Base-by-base conservation (phyloP, 2,113 vertebrate species). In the Triplophysa tibetana region DNA sequence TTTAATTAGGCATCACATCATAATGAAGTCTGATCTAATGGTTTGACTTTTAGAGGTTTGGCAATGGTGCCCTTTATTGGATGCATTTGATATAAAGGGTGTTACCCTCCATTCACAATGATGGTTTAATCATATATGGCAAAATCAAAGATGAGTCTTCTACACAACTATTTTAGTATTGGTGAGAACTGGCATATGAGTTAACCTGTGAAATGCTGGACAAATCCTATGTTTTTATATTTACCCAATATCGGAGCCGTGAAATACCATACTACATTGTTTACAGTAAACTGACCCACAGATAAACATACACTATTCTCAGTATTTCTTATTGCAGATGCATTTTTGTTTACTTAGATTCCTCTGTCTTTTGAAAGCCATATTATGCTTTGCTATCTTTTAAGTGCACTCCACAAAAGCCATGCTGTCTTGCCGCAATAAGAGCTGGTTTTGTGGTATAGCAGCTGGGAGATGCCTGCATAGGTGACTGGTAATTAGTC, bases 401-500 rank as follows among this genome's bases (percentile, higher is more conserved):
- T 61, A 9, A 5, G 14, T 62, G 21, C 43, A 41, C 17, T 75
- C 26, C 72, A 62, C 58, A 62, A 45, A 74, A 74, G n/a, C 21
- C 33, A 17, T 2, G 33, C 9, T 45, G 69, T 11, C 69, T 13
- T 58, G 50, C 33, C 38, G 19, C 13, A 19, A 23, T 58, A 60
- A 62, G 24, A 41, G 8, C 72, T 75, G 72, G 58, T 79, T 54
- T 67, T 38, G 29, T 50, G 10, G 61, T 74, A 48, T 58, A 52
- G 61, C 33, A 75, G 56, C 70, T 75, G 60, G 1, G 24, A 75
- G 11, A 41, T 26, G 70, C 58, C 73, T 69, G 76, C 66, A 75
- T 75, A 82, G 80, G 83, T 84, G 70, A 84, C 66, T 77, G 81
- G 91, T 94, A 93, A 95, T 95, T 95, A 94, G 91, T 91, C 92